Percentiles rank a stretch among this genome's conserved stretches.
Evolutionary conservation across 2,797 vertebrate species (phyloP).

Genomic region (Megalops cyprinoides): DNA sequence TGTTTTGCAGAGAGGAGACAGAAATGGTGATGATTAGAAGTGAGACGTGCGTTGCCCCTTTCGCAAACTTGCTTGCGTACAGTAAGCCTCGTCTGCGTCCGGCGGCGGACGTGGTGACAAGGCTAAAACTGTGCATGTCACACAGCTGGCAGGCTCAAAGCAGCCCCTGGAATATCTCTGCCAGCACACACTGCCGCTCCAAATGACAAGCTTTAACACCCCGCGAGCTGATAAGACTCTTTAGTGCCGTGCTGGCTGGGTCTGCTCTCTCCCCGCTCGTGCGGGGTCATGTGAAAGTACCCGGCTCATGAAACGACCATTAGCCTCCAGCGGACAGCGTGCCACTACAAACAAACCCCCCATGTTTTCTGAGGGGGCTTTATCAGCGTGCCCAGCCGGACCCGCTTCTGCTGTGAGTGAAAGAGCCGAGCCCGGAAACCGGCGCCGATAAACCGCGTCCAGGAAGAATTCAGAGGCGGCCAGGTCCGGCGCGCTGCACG

Average conservation of each 20-base stretch:
- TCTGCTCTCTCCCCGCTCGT: conserved; percentile 34
- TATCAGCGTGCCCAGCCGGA: conserved; percentile 17
- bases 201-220: conserved; percentile 51
- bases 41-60: neutral
- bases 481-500: neutral
- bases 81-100: neutral
- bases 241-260: conserved; percentile 26
- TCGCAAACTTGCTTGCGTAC: neutral
- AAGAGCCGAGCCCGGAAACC: neutral
- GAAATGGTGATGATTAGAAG: neutral
- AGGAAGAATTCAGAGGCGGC: conserved; percentile 13
- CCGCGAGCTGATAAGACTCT: conserved; percentile 51
- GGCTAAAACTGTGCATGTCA: neutral
- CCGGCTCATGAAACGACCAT: neutral
- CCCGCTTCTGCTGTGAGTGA: neutral
- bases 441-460: neutral
- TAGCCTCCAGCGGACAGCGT: neutral
- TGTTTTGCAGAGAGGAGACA: neutral
- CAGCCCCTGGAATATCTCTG: conserved; percentile 3
- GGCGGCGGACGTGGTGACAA: neutral
- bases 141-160: neutral
- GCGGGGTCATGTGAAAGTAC: neutral
- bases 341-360: neutral
- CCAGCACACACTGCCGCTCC: conserved; percentile 43
- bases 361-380: neutral